Evolutionary conservation across 2,888 invertebrate genomes (phyloP).

Genomic region (Thalpophila matura): DNA sequence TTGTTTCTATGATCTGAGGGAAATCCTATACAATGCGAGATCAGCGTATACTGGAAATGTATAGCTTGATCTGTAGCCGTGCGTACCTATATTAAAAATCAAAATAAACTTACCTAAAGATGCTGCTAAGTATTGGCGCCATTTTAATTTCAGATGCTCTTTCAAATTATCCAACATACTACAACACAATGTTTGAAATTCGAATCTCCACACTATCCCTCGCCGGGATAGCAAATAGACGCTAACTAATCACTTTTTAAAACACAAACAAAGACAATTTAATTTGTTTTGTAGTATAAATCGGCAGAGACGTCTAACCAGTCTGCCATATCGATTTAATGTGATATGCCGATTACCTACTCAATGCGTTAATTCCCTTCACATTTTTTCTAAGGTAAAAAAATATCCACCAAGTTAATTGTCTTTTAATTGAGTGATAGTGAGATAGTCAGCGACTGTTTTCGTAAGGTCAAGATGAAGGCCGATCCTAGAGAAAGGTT

Average conservation of each 20-base stretch:
- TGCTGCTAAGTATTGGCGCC: slow-evolving; percentile 87
- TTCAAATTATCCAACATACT: slow-evolving; percentile 76
- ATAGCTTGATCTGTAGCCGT: too few species aligned
- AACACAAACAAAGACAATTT: slow-evolving; percentile 21
- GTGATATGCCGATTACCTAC: slow-evolving; percentile 63
- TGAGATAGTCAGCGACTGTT: slow-evolving; percentile 46
- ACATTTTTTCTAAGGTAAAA: slow-evolving; percentile 70
- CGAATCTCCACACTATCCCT: slow-evolving; percentile 52
- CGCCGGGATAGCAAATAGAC: slow-evolving; percentile 33
- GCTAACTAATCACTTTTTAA: slow-evolving; percentile 31
- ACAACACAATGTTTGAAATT: slow-evolving; percentile 40
- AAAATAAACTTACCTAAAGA: slow-evolving; percentile 79
- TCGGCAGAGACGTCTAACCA: slow-evolving; percentile 71
- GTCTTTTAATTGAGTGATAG: slow-evolving; percentile 57
- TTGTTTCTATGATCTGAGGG: too few species aligned
- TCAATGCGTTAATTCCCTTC: slow-evolving; percentile 72
- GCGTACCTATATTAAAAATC: too few species aligned
- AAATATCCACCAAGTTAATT: slow-evolving; percentile 60
- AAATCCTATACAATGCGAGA: too few species aligned
- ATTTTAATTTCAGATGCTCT: slow-evolving; percentile 79
- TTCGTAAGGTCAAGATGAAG: slow-evolving; percentile 61
- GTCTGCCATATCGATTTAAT: slow-evolving; percentile 72
- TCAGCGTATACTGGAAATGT: too few species aligned
- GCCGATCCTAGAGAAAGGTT: slow-evolving; percentile 35
- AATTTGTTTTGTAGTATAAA: slow-evolving; percentile 29